Percentiles rank a stretch among this genome's conserved stretches.
Evolutionary conservation across 2,113 vertebrate species (phyloP).

Genomic region (Antennarius striatus): DNA sequence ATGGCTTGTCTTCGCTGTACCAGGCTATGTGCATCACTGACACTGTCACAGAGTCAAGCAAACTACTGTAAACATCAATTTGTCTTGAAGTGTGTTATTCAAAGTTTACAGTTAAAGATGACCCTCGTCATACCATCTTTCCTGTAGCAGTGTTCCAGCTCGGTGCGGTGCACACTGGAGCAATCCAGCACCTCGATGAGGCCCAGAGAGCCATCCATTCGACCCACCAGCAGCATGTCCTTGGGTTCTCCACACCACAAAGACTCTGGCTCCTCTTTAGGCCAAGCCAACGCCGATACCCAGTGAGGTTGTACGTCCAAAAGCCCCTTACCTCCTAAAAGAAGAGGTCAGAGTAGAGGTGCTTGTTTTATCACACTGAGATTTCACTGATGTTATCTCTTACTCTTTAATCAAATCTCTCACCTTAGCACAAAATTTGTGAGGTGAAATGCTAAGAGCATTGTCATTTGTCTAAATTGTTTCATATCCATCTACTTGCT

Average conservation of each 20-base stretch:
- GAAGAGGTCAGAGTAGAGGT: not conserved
- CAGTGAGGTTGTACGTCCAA: constrained; percentile 93
- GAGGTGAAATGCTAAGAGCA: too few relatives aligned
- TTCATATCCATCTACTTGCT: too few relatives aligned
- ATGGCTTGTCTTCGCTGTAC: constrained; percentile 94
- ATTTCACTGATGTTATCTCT: too few relatives aligned
- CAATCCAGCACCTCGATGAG: constrained; percentile 91
- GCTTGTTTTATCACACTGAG: too few relatives aligned
- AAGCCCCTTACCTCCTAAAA: constrained; percentile 89
- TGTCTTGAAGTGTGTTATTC: not conserved
- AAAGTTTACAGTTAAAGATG: not conserved
- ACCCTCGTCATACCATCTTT: constrained; percentile 84
- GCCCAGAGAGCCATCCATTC: constrained; percentile 93
- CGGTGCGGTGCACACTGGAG: constrained; percentile 85
- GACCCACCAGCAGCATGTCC: constrained; percentile 91
- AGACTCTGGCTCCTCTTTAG: constrained; percentile 84
- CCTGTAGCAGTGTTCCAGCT: constrained; percentile 94
- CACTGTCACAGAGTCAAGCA: constrained; percentile 72
- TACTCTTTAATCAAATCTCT: too few relatives aligned
- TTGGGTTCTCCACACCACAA: constrained; percentile 87
- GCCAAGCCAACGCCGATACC: constrained; percentile 93
- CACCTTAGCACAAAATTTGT: too few relatives aligned
- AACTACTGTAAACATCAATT: not conserved
- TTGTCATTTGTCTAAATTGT: too few relatives aligned
- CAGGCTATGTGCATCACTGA: constrained; percentile 94